Evolutionary conservation across 1,140 invertebrate species (phyloP).

Genomic region (Brachystomella parvula): DNA sequence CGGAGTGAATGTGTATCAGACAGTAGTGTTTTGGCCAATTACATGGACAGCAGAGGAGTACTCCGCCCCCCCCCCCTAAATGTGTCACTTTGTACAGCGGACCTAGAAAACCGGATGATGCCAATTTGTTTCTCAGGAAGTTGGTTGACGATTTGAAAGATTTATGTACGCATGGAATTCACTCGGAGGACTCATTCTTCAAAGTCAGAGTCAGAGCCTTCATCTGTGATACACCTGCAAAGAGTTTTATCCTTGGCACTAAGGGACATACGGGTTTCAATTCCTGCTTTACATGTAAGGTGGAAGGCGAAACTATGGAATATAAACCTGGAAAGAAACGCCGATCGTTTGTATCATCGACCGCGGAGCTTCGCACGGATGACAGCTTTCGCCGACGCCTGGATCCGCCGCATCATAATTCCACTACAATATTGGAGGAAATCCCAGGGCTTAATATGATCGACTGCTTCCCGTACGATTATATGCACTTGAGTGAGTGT

Average conservation of each 20-base stretch:
- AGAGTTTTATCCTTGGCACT: slow-evolving; percentile 39
- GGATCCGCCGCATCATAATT: not conserved
- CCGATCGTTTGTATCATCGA: not conserved
- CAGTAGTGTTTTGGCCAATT: slow-evolving; percentile 25
- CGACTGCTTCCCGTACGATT: slow-evolving; percentile 39
- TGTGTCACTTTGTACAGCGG: slow-evolving; percentile 17
- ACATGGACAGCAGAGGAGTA: not conserved
- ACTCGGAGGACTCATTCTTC: slow-evolving; percentile 12
- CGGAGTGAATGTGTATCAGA: slow-evolving; percentile 22
- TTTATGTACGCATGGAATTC: slow-evolving; percentile 23
- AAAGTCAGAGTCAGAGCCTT: slow-evolving; percentile 29
- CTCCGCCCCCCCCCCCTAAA: not conserved
- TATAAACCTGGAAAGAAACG: no score
- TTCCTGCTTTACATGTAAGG: slow-evolving; percentile 40
- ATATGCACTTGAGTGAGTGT: no score
- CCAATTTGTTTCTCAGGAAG: slow-evolving; percentile 29
- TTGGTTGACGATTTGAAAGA: slow-evolving; percentile 36
- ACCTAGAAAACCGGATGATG: slow-evolving; percentile 9
- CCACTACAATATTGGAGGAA: not conserved
- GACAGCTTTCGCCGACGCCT: not conserved
- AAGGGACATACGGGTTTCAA: slow-evolving; percentile 39
- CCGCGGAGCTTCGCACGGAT: not conserved
- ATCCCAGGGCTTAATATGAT: slow-evolving; percentile 28
- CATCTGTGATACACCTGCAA: slow-evolving; percentile 41
- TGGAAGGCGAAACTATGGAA: not conserved